phyloP scores from a whole-genome alignment of 2,113 vertebrate genomes.

The Sorex araneus region DNA sequence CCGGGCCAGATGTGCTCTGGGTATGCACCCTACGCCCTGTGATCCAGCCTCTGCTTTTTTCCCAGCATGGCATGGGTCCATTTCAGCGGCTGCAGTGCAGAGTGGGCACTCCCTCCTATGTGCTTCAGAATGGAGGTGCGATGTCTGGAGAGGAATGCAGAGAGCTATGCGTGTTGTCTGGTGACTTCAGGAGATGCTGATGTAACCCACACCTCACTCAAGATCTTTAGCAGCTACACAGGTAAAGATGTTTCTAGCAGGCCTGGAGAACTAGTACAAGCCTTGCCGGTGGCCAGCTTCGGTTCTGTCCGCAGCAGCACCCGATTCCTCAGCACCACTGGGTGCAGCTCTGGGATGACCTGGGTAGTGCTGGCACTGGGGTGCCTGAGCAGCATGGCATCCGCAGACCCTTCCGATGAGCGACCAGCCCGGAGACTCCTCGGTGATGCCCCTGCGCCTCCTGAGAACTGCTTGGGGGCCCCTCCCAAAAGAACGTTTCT shows the following conservation, averaged over 20 bases:
- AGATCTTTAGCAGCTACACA: neutral
- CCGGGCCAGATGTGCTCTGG: too few relatives aligned
- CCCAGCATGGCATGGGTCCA: neutral
- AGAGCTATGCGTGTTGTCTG: neutral
- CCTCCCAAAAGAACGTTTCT: neutral
- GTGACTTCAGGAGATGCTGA: neutral
- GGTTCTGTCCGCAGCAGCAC: too few relatives aligned
- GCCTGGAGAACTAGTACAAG: neutral
- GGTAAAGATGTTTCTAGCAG: too few relatives aligned
- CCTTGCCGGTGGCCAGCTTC: neutral
- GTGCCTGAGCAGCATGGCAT: too few relatives aligned
- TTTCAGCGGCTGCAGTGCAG: neutral
- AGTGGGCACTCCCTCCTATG: conserved; percentile 10
- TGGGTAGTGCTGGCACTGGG: too few relatives aligned
- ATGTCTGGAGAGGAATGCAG: neutral
- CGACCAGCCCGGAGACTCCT: too few relatives aligned
- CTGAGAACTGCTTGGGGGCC: too few relatives aligned
- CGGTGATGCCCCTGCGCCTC: too few relatives aligned
- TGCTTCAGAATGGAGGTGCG: neutral
- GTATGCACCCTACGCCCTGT: too few relatives aligned
- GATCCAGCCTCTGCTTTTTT: neutral
- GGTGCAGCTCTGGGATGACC: too few relatives aligned
- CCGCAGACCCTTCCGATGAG: too few relatives aligned
- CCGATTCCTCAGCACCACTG: too few relatives aligned
- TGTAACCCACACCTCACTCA: neutral